Evolutionary conservation across 2,888 invertebrate genomes (phyloP).

Genomic region (Caenorhabditis wallacei): DNA sequence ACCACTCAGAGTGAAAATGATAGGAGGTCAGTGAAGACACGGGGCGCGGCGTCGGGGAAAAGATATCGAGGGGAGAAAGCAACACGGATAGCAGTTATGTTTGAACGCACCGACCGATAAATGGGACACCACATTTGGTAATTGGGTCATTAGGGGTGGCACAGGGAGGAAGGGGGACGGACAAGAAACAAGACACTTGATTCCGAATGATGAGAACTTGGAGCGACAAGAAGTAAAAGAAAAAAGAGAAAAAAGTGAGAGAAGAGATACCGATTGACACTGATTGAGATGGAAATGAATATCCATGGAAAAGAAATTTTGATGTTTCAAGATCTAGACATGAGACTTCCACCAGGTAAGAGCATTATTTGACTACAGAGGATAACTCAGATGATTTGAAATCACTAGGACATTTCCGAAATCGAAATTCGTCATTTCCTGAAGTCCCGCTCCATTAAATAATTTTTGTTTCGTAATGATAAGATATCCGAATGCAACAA

Average conservation of each 20-base stretch:
- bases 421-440: too few relatives aligned
- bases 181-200: conserved; percentile 38
- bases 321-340: too few relatives aligned
- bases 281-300: conserved; percentile 14
- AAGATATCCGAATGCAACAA: background rate
- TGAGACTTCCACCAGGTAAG: too few relatives aligned
- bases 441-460: background rate
- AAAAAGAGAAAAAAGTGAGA: conserved; percentile 1
- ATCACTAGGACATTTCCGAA: too few relatives aligned
- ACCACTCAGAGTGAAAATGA: conserved; percentile 37
- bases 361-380: too few relatives aligned
- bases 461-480: background rate
- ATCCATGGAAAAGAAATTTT: conserved; percentile 6
- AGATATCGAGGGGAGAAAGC: conserved; percentile 38
- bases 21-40: conserved; percentile 22
- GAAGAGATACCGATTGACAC: conserved; percentile 47
- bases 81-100: conserved; percentile 53
- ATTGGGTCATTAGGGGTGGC: conserved; percentile 65
- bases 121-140: conserved; percentile 63
- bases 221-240: conserved; percentile 40
- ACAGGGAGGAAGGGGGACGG: conserved; percentile 24
- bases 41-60: conserved; percentile 20
- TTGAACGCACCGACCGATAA: conserved; percentile 58
- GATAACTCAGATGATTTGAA: too few relatives aligned
- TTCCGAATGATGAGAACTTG: conserved; percentile 51